Conservation (phyloP, 2,888 invertebrate species). For the Cephus nigrinus region DNA sequence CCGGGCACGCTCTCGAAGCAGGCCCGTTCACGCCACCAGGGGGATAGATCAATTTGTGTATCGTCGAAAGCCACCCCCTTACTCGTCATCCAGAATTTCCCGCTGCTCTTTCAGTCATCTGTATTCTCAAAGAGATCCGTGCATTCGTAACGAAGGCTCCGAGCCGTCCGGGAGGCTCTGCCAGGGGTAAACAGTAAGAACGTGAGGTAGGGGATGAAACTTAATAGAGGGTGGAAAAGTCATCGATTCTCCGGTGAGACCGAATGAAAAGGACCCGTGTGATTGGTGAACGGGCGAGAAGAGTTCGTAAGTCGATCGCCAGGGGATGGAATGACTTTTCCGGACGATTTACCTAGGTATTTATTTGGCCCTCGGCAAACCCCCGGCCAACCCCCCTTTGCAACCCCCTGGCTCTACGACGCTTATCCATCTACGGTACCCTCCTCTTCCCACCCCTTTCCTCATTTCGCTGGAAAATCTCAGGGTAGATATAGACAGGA, state of each 20-base stretch:
- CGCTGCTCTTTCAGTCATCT: too few relatives aligned
- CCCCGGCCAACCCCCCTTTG: too few relatives aligned
- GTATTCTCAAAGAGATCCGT: too few relatives aligned
- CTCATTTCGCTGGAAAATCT: background rate
- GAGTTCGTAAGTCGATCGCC: constrained; percentile 31
- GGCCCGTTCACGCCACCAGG: constrained; percentile 8
- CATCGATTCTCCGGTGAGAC: too few relatives aligned
- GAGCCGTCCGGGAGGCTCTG: too few relatives aligned
- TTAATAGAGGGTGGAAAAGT: background rate
- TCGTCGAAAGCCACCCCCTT: background rate
- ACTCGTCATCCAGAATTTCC: too few relatives aligned
- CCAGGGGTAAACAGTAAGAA: too few relatives aligned
- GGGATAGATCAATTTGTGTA: constrained; percentile 22
- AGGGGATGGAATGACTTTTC: constrained; percentile 57
- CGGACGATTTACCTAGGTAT: constrained; percentile 57
- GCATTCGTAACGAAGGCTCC: too few relatives aligned
- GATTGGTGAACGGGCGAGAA: constrained; percentile 20
- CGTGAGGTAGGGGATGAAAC: background rate
- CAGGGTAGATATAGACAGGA: too few relatives aligned
- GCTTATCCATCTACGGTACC: constrained; percentile 2
- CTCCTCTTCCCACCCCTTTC: background rate
- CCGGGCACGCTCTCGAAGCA: background rate
- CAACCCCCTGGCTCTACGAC: too few relatives aligned
- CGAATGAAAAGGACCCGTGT: too few relatives aligned
- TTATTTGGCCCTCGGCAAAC: constrained; percentile 43